phyloP scores from a whole-genome alignment of 2,797 vertebrate species.

The Triplophysa yarkandensis region DNA sequence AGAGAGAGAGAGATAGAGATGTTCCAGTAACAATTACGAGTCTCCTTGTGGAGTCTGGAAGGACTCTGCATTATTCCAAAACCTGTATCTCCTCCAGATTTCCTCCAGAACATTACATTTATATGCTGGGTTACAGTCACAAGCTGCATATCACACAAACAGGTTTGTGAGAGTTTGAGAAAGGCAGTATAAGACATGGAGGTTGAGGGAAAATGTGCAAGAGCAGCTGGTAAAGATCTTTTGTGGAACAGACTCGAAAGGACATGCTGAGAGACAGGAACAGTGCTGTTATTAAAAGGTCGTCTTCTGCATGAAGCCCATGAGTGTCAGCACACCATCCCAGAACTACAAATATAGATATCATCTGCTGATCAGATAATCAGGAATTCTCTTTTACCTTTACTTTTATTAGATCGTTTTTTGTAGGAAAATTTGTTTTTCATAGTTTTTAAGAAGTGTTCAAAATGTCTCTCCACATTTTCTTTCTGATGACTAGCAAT shows the following conservation, averaged over 20 bases:
- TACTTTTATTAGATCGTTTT: too few species aligned
- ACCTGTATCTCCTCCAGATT: conserved; percentile 6
- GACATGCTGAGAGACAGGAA: background rate
- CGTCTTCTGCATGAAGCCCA: background rate
- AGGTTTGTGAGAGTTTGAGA: conserved; percentile 9
- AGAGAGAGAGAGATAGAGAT: background rate
- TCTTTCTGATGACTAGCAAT: too few species aligned
- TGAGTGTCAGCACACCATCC: background rate
- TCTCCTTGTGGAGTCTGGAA: conserved; percentile 15
- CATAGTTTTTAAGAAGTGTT: too few species aligned
- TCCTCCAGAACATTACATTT: conserved; percentile 38
- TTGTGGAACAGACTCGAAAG: conserved; percentile 16
- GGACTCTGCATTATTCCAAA: conserved; percentile 26
- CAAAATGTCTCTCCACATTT: too few species aligned
- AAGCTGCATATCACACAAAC: conserved; percentile 34
- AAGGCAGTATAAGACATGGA: conserved; percentile 3
- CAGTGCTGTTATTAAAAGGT: conserved; percentile 5
- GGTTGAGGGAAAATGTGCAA: conserved; percentile 1
- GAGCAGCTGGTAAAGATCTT: conserved; percentile 9
- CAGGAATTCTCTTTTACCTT: too few species aligned
- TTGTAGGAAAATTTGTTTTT: too few species aligned
- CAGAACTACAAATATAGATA: conserved; percentile 11
- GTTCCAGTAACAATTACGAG: conserved; percentile 28
- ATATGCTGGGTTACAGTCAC: conserved; percentile 8
- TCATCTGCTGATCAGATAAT: too few species aligned